Base-by-base conservation (phyloP, 1,140 invertebrate species). In the Apis mellifera region DNA sequence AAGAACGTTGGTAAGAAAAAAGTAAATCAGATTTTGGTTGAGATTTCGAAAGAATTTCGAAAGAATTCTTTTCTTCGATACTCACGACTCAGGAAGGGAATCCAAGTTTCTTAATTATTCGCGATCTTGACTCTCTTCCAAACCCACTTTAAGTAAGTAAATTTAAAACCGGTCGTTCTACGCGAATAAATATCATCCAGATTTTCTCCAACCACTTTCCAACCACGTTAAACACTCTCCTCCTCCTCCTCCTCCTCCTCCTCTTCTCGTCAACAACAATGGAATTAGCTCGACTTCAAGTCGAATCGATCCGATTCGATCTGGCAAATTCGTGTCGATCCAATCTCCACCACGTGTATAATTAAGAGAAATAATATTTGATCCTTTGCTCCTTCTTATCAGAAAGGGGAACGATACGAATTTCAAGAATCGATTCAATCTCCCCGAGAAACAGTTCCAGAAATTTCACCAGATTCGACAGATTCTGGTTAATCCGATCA, bases 261-360 rank as follows among this genome's bases (percentile, higher is more conserved):
- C n/a, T n/a, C n/a, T n/a, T n/a, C n/a, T n/a, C n/a, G n/a, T n/a
- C n/a, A n/a, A n/a, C 8, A 4, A 26, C 23, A 55, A 48, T 4
- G 21, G 23, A n/a, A 69, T 76, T 76, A 42, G 42, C 50, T 68
- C 23, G 12, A 19, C 19, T 59, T 68, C 62, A 17, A 26, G 13
- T 23, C n/a, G 42, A 77, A 76, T 76, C 48, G 48, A 60, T n/a
- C 26, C 76, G 76, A 82, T 76, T 76, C 42, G 19, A 55, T 64
- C n/a, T 17, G 57, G 5, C n/a, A 21, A 69, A 26, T 62, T 11
- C 60, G 59, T 50, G 50, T 57, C 57, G 42, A 60, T 42, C 50
- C 64, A 42, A 15, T 32, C 32, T 5, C 0, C 32, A 2, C 32
- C 32, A 42, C n/a, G n/a, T 42, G 7, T 42, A 42, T 7, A 42